Percentiles rank a stretch among this genome's conserved stretches.
These are phyloP conservation scores for Neuroterus valhalla DNA, from an alignment of 1,140 invertebrate genomes.

Conservation along the genomic window DNA sequence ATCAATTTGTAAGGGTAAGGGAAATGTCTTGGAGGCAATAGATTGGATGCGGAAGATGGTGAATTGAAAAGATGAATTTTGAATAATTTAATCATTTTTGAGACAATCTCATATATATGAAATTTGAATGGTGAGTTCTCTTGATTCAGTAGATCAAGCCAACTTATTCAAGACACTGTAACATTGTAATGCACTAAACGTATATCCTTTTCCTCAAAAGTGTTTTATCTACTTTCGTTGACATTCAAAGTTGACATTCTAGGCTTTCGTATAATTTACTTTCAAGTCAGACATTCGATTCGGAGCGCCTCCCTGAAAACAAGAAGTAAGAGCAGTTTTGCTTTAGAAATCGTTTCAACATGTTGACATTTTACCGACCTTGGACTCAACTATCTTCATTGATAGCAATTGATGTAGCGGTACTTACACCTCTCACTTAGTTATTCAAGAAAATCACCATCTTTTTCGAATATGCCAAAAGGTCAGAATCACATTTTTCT, in stretches of 20 bases:
- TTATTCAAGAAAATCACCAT: slow-evolving; percentile 35
- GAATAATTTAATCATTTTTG: too few species aligned
- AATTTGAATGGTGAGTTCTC: too few species aligned
- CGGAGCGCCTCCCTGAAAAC: slow-evolving; percentile 24
- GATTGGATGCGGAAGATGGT: too few species aligned
- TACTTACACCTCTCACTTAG: slow-evolving; percentile 41
- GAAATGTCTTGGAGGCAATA: too few species aligned
- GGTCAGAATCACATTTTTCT: too few species aligned
- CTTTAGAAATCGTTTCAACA: slow-evolving; percentile 34
- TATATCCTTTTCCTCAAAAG: background rate
- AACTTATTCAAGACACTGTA: background rate
- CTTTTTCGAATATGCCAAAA: background rate
- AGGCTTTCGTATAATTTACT: slow-evolving; percentile 25
- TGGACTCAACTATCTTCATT: slow-evolving; percentile 47
- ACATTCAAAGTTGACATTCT: slow-evolving; percentile 30
- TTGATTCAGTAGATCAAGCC: too few species aligned
- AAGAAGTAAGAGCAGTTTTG: slow-evolving; percentile 31
- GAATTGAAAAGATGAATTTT: too few species aligned
- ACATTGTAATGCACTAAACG: background rate
- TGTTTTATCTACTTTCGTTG: background rate
- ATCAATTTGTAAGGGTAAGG: too few species aligned
- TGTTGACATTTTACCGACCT: slow-evolving; percentile 57
- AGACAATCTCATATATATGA: too few species aligned
- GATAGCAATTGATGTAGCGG: slow-evolving; percentile 31
- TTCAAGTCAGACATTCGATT: slow-evolving; percentile 30